phyloP scores from a whole-genome alignment of 2,113 vertebrate genomes.

The Hymenochirus boettgeri region DNA sequence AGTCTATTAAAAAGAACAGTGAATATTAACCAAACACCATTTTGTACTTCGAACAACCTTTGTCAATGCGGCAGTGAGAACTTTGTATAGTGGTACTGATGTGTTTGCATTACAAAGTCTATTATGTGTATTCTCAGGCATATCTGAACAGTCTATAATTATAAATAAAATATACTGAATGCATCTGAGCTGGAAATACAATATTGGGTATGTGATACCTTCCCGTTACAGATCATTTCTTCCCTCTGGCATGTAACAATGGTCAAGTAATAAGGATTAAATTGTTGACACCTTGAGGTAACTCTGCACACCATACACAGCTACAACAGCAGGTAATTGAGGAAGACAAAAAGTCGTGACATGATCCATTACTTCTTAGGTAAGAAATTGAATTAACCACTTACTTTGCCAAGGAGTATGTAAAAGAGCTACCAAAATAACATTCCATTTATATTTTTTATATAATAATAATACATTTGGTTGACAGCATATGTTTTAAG shows the following conservation, averaged over 20 bases:
- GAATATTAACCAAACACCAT: no score
- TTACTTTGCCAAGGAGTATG: background rate
- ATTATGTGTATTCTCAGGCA: background rate
- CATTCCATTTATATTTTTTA: no score
- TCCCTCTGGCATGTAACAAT: slow-evolving; percentile 36
- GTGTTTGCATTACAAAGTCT: background rate
- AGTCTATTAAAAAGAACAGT: no score
- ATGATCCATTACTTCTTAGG: slow-evolving; percentile 28
- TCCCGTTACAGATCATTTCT: slow-evolving; percentile 35
- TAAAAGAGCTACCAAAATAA: no score
- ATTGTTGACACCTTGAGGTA: slow-evolving; percentile 40
- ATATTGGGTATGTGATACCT: slow-evolving; percentile 37
- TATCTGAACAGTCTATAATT: slow-evolving; percentile 25
- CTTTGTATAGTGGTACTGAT: background rate
- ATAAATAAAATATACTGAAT: slow-evolving; percentile 42
- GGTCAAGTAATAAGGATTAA: slow-evolving; percentile 43
- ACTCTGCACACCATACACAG: slow-evolving; percentile 31
- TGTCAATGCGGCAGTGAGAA: background rate
- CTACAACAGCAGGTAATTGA: slow-evolving; percentile 40
- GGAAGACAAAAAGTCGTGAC: slow-evolving; percentile 36
- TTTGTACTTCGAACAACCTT: no score
- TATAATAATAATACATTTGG: no score
- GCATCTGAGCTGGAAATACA: slow-evolving; percentile 31
- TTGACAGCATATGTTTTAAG: no score
- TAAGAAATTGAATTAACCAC: slow-evolving; percentile 18